Evolutionary conservation across 2,113 vertebrate genomes (phyloP).

Genomic region (Jacana jacana): DNA sequence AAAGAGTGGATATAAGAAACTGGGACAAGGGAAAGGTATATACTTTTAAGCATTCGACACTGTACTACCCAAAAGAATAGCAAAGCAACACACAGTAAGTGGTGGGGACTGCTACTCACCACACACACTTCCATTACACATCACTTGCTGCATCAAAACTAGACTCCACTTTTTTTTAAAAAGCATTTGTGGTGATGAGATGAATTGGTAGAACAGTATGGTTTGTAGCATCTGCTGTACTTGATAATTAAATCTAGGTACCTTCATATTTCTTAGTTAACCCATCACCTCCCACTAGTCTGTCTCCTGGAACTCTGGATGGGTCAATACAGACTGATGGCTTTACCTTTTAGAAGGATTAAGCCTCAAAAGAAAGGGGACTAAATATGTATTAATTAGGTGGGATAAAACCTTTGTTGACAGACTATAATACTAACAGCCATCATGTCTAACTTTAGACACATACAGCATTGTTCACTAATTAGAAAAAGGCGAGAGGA

Average conservation of each 20-base stretch:
- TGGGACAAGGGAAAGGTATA: not conserved
- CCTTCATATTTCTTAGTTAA: too few species aligned
- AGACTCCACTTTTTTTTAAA: not conserved
- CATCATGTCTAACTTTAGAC: not conserved
- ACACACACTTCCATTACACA: not conserved
- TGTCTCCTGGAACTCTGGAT: not conserved
- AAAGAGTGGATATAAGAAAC: not conserved
- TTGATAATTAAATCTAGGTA: too few species aligned
- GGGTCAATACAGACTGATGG: not conserved
- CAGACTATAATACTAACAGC: not conserved
- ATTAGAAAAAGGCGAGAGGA: not conserved
- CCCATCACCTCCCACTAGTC: not conserved
- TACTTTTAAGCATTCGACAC: not conserved
- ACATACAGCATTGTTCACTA: not conserved
- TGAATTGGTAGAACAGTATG: not conserved
- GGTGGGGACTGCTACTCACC: not conserved
- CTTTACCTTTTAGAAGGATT: not conserved
- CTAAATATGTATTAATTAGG: not conserved
- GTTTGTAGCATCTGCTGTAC: too few species aligned
- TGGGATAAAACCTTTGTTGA: not conserved
- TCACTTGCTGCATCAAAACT: not conserved
- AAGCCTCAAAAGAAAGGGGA: not conserved
- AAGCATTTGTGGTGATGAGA: not conserved
- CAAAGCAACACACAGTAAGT: not conserved
- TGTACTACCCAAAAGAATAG: not conserved